A percentile compares a stretch with the other conserved stretches of the same genome.
phyloP scores from a whole-genome alignment of 2,888 invertebrate species.

The Macrosoma leucophasiata region DNA sequence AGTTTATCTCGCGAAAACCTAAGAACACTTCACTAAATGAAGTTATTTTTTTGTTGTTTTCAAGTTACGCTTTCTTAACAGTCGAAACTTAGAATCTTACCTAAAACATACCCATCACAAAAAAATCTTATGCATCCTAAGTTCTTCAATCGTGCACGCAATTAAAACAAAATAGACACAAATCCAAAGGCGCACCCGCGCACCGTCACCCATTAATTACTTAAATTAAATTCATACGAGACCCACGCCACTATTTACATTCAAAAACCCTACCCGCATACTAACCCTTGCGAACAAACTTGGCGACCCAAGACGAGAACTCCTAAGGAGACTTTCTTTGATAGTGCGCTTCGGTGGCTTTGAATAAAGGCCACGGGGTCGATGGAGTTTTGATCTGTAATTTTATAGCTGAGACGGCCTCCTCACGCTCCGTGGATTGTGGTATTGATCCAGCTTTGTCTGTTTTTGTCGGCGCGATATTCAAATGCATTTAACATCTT shows the following conservation, averaged over 20 bases:
- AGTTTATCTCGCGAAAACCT: too few relatives aligned
- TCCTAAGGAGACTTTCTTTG: constrained; percentile 73
- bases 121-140: neutral
- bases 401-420: constrained; percentile 71
- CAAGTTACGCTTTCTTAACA: too few relatives aligned
- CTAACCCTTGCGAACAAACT: constrained; percentile 69
- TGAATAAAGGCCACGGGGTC: constrained; percentile 70
- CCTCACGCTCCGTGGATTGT: constrained; percentile 51
- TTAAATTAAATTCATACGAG: constrained; percentile 75
- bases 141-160: constrained; percentile 18
- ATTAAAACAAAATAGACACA: constrained; percentile 37
- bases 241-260: constrained; percentile 70
- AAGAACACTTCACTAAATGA: too few relatives aligned
- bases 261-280: constrained; percentile 71
- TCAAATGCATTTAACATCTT: too few relatives aligned
- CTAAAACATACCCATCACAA: neutral
- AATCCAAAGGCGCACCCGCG: constrained; percentile 36
- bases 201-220: constrained; percentile 64
- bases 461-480: constrained; percentile 51
- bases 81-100: too few relatives aligned
- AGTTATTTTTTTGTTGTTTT: too few relatives aligned
- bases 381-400: constrained; percentile 74
- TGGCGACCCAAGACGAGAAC: constrained; percentile 70
- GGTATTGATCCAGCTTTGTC: constrained; percentile 55
- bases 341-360: constrained; percentile 70